Percentiles rank a stretch among this genome's conserved stretches.
Evolutionary conservation across 2,797 vertebrate genomes (phyloP).

Genomic region (Poeciliopsis presidionis): DNA sequence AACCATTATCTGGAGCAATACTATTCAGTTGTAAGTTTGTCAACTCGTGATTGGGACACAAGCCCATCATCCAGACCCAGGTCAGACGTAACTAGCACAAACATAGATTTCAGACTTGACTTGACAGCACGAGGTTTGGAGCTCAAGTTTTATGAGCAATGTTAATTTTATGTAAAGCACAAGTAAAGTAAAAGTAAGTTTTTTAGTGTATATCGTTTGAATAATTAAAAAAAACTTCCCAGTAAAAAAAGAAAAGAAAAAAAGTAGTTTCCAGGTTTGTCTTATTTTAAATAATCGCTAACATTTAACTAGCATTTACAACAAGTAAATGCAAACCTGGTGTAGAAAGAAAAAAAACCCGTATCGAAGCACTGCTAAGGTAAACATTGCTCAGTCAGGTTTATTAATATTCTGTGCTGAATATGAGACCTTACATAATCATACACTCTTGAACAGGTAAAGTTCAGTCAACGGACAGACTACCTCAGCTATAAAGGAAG

Average conservation of each 20-base stretch:
- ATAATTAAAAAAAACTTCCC: not conserved
- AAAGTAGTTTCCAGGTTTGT: not conserved
- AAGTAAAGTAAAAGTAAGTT: not conserved
- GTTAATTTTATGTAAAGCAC: not conserved
- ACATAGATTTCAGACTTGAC: not conserved
- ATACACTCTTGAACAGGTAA: too few species aligned
- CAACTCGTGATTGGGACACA: not conserved
- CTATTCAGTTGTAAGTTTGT: slow-evolving; percentile 72
- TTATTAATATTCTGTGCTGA: too few species aligned
- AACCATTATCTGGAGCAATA: slow-evolving; percentile 68
- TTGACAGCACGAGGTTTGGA: not conserved
- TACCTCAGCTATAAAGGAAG: not conserved
- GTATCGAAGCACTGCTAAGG: too few species aligned
- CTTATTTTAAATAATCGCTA: not conserved
- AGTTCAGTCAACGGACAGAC: too few species aligned
- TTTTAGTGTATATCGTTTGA: not conserved
- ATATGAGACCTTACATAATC: too few species aligned
- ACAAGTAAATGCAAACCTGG: not conserved
- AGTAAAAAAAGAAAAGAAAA: not conserved
- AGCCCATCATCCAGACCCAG: not conserved
- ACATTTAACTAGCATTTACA: not conserved
- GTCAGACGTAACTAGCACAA: not conserved
- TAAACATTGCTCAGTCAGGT: too few species aligned
- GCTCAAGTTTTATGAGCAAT: not conserved
- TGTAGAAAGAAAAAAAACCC: too few species aligned